A percentile compares a stretch with the other conserved stretches of the same genome.
These are phyloP conservation scores for Mechanitis mazaeus DNA, from an alignment of 2,888 invertebrate species.

Conservation along the genomic window DNA sequence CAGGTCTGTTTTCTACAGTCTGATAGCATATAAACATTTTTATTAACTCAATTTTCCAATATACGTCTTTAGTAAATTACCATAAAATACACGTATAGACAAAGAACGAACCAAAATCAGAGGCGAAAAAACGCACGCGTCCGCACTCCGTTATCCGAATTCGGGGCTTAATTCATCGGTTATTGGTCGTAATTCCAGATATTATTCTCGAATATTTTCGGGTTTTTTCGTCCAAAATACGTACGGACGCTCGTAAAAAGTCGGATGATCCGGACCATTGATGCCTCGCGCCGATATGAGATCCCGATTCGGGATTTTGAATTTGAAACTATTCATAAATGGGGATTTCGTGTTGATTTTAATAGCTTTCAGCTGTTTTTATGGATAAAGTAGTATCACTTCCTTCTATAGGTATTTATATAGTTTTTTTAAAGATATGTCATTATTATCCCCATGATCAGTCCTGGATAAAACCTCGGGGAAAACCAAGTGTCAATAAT, in stretches of 20 bases:
- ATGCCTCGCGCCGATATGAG: slow-evolving; percentile 63
- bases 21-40: background rate
- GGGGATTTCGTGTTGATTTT: slow-evolving; percentile 7
- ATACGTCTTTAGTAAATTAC: background rate
- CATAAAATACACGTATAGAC: slow-evolving; percentile 7
- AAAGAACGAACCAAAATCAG: slow-evolving; percentile 13
- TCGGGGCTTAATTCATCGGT: slow-evolving; percentile 55
- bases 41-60: background rate
- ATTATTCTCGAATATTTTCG: slow-evolving; percentile 62
- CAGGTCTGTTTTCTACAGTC: too few relatives aligned
- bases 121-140: slow-evolving; percentile 16
- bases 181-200: slow-evolving; percentile 60
- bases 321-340: slow-evolving; percentile 21
- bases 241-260: slow-evolving; percentile 54
- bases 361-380: slow-evolving; percentile 8
- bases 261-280: slow-evolving; percentile 62
- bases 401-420: background rate
- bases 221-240: slow-evolving; percentile 42
- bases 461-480: too few relatives aligned
- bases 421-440: too few relatives aligned
- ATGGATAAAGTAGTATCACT: slow-evolving; percentile 1
- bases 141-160: slow-evolving; percentile 24
- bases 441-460: too few relatives aligned
- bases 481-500: too few relatives aligned
- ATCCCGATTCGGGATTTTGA: slow-evolving; percentile 25